Evolutionary conservation across 2,888 invertebrate species (phyloP).

Genomic region (Phyllotreta cruciferae): DNA sequence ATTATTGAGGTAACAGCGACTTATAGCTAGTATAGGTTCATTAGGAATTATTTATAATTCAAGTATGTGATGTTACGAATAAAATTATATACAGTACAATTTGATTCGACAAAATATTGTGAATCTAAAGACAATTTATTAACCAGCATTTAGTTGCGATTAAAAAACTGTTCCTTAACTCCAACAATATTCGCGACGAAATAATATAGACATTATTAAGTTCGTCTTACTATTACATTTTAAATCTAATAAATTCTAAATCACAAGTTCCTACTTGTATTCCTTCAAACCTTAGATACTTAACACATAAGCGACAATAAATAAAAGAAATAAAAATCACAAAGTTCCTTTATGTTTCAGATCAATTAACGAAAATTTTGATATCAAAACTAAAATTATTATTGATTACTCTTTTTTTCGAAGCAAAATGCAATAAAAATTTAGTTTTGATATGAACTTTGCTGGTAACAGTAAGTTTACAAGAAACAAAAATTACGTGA

Average conservation of each 20-base stretch:
- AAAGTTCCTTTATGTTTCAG: constrained; percentile 15
- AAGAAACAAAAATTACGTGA: too few relatives aligned
- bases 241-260: constrained; percentile 13
- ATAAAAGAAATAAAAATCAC: constrained; percentile 20
- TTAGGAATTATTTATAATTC: constrained; percentile 21
- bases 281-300: constrained; percentile 15
- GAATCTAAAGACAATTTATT: too few relatives aligned
- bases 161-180: neutral
- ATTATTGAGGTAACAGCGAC: constrained; percentile 34
- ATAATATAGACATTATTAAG: neutral
- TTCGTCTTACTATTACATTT: constrained; percentile 2
- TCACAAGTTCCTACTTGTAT: constrained; percentile 17
- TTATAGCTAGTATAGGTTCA: constrained; percentile 22
- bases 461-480: neutral
- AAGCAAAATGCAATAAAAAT: constrained; percentile 4
- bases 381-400: constrained; percentile 1
- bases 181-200: constrained; percentile 1
- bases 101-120: constrained; percentile 2
- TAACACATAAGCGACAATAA: constrained; percentile 14
- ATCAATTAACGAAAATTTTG: constrained; percentile 3
- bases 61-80: constrained; percentile 27
- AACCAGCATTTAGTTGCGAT: too few relatives aligned
- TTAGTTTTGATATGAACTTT: constrained; percentile 19
- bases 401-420: neutral
- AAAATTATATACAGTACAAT: constrained; percentile 12